phyloP scores from a whole-genome alignment of 2,113 vertebrate species.

The Scartelaos histophorus region DNA sequence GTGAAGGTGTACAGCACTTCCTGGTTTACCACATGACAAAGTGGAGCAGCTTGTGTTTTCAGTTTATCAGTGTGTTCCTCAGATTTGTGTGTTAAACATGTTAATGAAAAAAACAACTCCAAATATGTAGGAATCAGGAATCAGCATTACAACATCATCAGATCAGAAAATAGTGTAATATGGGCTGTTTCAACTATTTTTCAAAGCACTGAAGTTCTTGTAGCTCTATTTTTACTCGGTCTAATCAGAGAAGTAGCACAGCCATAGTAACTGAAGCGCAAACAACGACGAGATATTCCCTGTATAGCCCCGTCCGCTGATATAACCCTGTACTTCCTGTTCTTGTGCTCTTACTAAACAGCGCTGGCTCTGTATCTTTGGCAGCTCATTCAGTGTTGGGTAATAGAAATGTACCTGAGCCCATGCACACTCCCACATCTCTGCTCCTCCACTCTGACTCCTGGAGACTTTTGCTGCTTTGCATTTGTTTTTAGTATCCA shows the following conservation, averaged over 20 bases:
- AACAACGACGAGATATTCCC: constrained; percentile 24
- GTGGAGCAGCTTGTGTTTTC: too few relatives aligned
- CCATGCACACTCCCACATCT: constrained; percentile 58
- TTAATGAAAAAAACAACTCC: too few relatives aligned
- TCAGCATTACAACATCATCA: too few relatives aligned
- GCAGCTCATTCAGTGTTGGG: constrained; percentile 71
- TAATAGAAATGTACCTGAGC: constrained; percentile 73
- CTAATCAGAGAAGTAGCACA: constrained; percentile 11
- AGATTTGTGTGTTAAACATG: too few relatives aligned
- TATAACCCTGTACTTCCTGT: constrained; percentile 28
- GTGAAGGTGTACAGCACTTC: too few relatives aligned
- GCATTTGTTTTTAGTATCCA: constrained; percentile 42
- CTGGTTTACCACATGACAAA: too few relatives aligned
- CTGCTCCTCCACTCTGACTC: constrained; percentile 29
- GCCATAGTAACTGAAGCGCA: constrained; percentile 16
- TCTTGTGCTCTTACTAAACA: constrained; percentile 5
- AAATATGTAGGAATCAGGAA: too few relatives aligned
- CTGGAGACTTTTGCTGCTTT: constrained; percentile 21
- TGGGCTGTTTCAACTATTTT: too few relatives aligned
- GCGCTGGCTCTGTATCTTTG: constrained; percentile 51
- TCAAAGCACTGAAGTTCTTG: not conserved
- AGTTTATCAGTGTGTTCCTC: too few relatives aligned
- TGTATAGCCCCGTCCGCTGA: constrained; percentile 24
- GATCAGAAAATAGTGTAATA: too few relatives aligned
- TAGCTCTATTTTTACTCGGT: constrained; percentile 16